A percentile compares a stretch with the other conserved stretches of the same genome.
These are phyloP conservation scores for Ennomos fuscantarius DNA, from an alignment of 2,888 invertebrate genomes.

Conservation along the genomic window DNA sequence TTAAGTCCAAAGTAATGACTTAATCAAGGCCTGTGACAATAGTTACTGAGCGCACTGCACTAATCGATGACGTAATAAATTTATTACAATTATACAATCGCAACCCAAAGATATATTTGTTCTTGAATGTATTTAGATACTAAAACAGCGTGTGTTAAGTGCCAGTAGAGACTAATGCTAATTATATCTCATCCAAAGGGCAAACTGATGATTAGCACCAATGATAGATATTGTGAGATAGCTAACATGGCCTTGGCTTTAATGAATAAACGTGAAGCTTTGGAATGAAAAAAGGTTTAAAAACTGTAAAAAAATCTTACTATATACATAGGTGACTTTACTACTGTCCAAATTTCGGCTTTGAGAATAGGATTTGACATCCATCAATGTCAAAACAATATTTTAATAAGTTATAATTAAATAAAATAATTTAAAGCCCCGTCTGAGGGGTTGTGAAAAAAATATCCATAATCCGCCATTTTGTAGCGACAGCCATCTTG, in stretches of 20 bases:
- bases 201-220: constrained; percentile 3
- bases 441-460: too few species aligned
- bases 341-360: neutral
- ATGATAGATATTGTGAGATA: too few species aligned
- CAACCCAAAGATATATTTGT: constrained; percentile 37
- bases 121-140: constrained; percentile 25
- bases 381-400: too few species aligned
- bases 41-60: constrained; percentile 35
- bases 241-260: too few species aligned
- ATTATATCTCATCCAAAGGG: constrained; percentile 10
- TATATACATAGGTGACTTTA: neutral
- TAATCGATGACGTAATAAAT: constrained; percentile 37
- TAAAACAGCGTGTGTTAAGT: constrained; percentile 20
- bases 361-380: neutral
- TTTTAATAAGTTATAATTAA: too few species aligned
- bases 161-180: neutral
- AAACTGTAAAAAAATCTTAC: too few species aligned
- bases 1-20: constrained; percentile 24
- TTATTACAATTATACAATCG: constrained; percentile 37
- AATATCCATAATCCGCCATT: too few species aligned
- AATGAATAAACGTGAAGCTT: too few species aligned
- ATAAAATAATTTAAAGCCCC: too few species aligned
- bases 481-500: too few species aligned
- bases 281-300: too few species aligned
- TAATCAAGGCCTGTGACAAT: constrained; percentile 28